These are phyloP conservation scores for Siphlonurus alternatus DNA, from an alignment of 2,888 invertebrate genomes.

Conservation along the genomic window DNA sequence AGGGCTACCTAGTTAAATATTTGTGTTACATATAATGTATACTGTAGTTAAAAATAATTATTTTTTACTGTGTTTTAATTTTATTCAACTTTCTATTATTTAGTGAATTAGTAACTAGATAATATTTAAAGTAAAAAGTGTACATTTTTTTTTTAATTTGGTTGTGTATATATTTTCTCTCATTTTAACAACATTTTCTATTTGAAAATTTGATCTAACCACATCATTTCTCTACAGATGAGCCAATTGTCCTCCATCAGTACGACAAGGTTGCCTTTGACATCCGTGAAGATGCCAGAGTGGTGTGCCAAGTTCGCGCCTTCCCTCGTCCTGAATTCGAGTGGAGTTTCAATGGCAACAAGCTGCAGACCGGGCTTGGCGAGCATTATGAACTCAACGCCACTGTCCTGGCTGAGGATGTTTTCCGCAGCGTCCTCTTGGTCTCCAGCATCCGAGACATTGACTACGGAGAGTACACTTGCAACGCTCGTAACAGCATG, in stretches of 20 bases:
- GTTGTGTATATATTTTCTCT: too few species aligned
- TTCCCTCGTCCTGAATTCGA: slow-evolving; percentile 87
- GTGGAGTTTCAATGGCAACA: slow-evolving; percentile 69
- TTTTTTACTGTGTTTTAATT: neutral
- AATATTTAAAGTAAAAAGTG: too few species aligned
- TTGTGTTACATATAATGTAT: neutral
- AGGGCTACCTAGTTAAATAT: neutral
- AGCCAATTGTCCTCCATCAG: slow-evolving; percentile 70
- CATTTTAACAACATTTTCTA: too few species aligned
- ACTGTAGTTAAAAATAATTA: neutral
- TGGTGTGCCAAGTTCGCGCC: slow-evolving; percentile 76
- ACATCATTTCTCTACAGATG: slow-evolving; percentile 37
- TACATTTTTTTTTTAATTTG: too few species aligned
- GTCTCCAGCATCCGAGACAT: slow-evolving; percentile 58
- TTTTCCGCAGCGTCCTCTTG: slow-evolving; percentile 61
- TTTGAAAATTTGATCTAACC: too few species aligned
- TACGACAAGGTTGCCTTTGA: slow-evolving; percentile 82
- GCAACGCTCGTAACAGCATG: slow-evolving; percentile 66
- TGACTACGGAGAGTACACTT: slow-evolving; percentile 85
- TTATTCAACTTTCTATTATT: too few species aligned
- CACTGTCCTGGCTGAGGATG: slow-evolving; percentile 64
- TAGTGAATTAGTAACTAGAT: too few species aligned
- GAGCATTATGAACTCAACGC: slow-evolving; percentile 76
- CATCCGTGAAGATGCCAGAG: slow-evolving; percentile 65
- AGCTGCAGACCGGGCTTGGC: slow-evolving; percentile 51